Conservation (phyloP, 53 echinoderm and acorn worm genomes). For the Crossaster papposus region DNA sequence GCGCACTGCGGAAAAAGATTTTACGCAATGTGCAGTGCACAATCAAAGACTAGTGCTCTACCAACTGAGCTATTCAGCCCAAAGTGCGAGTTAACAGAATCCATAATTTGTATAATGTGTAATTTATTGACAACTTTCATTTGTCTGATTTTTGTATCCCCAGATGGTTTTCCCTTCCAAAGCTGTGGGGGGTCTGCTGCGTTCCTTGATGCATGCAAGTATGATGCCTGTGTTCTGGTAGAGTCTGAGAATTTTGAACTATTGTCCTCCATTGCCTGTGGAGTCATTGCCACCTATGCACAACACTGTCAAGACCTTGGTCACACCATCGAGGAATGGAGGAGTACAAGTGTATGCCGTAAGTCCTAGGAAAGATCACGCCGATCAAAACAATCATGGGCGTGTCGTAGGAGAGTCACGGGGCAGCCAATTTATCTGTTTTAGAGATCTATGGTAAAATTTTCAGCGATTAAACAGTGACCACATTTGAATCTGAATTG, state of each 20-base stretch:
- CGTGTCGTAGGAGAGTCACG: no score
- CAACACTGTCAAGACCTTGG: slow-evolving; percentile 31
- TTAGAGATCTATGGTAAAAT: no score
- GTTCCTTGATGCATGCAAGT: slow-evolving; percentile 7
- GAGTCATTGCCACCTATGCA: slow-evolving; percentile 57
- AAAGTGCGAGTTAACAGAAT: no score
- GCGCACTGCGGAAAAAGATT: no score
- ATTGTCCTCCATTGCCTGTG: slow-evolving; percentile 12
- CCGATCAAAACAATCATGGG: no score
- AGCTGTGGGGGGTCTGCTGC: background rate
- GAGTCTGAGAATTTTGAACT: background rate
- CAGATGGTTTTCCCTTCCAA: slow-evolving; percentile 4
- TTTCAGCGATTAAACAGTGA: no score
- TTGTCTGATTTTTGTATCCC: background rate
- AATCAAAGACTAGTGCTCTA: no score
- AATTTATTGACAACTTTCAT: background rate
- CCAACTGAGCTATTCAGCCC: no score
- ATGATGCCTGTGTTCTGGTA: background rate
- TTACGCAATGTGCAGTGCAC: no score
- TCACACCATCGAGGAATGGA: background rate
- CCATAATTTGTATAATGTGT: no score
- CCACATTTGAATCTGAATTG: no score
- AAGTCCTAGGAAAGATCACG: slow-evolving; percentile 8
- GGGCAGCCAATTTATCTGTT: no score
- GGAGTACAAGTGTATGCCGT: slow-evolving; percentile 36